Evolutionary conservation across 1,140 invertebrate genomes (phyloP).

Genomic region (Drosophila bipectinata): DNA sequence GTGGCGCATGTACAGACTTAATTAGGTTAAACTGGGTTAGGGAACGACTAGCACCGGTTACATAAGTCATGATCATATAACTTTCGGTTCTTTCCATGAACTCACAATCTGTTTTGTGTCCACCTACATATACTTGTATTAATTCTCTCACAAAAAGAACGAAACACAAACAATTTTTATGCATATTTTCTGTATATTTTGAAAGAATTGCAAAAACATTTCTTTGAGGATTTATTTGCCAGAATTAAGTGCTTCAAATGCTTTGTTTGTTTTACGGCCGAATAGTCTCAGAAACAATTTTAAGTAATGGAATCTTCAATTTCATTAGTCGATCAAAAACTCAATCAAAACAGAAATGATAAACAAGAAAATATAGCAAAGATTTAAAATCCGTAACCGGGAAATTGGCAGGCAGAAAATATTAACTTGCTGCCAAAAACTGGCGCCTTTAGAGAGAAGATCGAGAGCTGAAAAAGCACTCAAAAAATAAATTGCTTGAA

Average conservation of each 20-base stretch:
- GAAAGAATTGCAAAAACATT: background rate
- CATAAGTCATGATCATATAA: background rate
- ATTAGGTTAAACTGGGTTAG: constrained; percentile 24
- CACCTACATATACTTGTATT: constrained; percentile 3
- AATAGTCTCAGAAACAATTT: background rate
- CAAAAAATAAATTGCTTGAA: constrained; percentile 56
- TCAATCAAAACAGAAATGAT: constrained; percentile 44
- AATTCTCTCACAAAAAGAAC: constrained; percentile 3
- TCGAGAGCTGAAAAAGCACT: background rate
- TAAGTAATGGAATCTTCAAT: constrained; percentile 27
- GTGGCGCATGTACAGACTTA: constrained; percentile 1
- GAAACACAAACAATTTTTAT: background rate
- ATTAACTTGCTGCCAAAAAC: constrained; percentile 77
- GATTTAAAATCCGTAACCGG: constrained; percentile 27
- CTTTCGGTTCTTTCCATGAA: background rate
- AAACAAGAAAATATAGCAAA: constrained; percentile 10
- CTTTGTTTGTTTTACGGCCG: constrained; percentile 20
- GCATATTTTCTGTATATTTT: constrained; percentile 19
- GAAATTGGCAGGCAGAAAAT: constrained; percentile 75
- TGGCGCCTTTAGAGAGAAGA: constrained; percentile 17
- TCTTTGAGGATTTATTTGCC: background rate
- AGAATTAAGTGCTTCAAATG: constrained; percentile 4
- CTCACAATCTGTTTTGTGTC: background rate
- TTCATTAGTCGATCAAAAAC: too few relatives aligned
- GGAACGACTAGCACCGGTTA: background rate